These are phyloP conservation scores for Drosophila ficusphila DNA, from an alignment of 1,140 invertebrate genomes.

Conservation along the genomic window DNA sequence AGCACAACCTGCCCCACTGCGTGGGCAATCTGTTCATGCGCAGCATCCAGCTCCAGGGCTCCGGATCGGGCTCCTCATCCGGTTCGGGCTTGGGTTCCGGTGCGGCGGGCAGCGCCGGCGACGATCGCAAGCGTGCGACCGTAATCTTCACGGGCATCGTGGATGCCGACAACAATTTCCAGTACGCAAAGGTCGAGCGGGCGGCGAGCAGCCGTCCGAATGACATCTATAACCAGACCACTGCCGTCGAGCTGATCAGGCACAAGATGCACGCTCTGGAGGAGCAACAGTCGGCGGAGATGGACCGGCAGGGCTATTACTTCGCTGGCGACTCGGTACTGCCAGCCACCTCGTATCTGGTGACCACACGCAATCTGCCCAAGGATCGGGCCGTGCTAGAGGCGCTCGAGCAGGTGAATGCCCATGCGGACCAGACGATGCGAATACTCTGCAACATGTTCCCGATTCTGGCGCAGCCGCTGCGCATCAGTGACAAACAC, in stretches of 20 bases:
- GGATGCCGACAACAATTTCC: constrained; percentile 77
- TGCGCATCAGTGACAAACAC: constrained; percentile 74
- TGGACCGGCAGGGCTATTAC: constrained; percentile 60
- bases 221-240: constrained; percentile 78
- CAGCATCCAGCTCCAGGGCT: constrained; percentile 73
- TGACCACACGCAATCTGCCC: constrained; percentile 62
- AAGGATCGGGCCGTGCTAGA: constrained; percentile 56
- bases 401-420: constrained; percentile 60
- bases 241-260: constrained; percentile 70
- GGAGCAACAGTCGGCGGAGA: constrained; percentile 46
- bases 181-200: constrained; percentile 74
- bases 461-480: constrained; percentile 71
- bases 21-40: constrained; percentile 77
- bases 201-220: constrained; percentile 66
- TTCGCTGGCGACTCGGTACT: constrained; percentile 69
- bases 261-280: constrained; percentile 64
- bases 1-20: constrained; percentile 72
- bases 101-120: constrained; percentile 35
- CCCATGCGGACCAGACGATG: constrained; percentile 74
- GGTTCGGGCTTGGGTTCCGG: constrained; percentile 1
- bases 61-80: constrained; percentile 3
- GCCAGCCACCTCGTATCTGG: constrained; percentile 67
- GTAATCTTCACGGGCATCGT: constrained; percentile 79
- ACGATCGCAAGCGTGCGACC: constrained; percentile 70
- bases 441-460: constrained; percentile 81